Percentiles rank a stretch among this genome's conserved stretches.
Conservation (phyloP, 2,797 vertebrate genomes). For the Pogonophryne albipinna region DNA sequence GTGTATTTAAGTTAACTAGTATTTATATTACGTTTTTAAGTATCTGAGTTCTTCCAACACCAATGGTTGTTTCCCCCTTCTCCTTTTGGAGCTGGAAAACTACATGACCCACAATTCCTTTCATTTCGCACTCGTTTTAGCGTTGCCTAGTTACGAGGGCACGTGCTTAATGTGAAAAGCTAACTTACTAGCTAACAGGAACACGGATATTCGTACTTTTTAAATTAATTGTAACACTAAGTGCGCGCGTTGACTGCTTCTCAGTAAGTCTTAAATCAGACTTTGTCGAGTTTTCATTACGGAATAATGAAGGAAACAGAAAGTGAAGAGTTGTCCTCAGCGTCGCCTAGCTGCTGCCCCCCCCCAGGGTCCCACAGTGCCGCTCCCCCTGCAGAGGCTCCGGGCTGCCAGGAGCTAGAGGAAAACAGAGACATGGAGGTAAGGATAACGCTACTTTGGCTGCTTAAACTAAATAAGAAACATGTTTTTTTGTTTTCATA, state of each 20-base stretch:
- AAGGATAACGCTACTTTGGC: slow-evolving; percentile 2
- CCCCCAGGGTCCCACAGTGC: slow-evolving; percentile 23
- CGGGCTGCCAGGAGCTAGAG: background rate
- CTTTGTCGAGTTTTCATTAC: background rate
- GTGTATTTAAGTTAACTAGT: too few species aligned
- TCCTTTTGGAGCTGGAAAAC: background rate
- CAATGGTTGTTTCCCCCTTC: background rate
- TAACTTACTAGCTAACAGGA: background rate
- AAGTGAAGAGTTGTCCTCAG: background rate
- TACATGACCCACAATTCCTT: slow-evolving; percentile 30
- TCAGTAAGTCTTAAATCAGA: background rate
- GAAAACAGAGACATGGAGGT: slow-evolving; percentile 64
- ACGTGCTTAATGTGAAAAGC: background rate
- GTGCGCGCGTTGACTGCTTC: background rate
- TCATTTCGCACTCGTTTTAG: background rate
- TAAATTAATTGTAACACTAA: background rate
- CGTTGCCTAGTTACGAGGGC: slow-evolving; percentile 47
- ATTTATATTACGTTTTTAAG: too few species aligned
- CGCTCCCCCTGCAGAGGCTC: slow-evolving; percentile 3
- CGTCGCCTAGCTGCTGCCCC: slow-evolving; percentile 13
- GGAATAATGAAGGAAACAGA: slow-evolving; percentile 26
- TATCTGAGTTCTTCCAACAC: too few species aligned
- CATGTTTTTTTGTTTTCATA: background rate
- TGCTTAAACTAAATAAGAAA: background rate
- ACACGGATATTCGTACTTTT: background rate